Percentiles rank a stretch among this genome's conserved stretches.
phyloP scores from a whole-genome alignment of 2,888 invertebrate genomes.

The Lepeophtheirus nordmannii region DNA sequence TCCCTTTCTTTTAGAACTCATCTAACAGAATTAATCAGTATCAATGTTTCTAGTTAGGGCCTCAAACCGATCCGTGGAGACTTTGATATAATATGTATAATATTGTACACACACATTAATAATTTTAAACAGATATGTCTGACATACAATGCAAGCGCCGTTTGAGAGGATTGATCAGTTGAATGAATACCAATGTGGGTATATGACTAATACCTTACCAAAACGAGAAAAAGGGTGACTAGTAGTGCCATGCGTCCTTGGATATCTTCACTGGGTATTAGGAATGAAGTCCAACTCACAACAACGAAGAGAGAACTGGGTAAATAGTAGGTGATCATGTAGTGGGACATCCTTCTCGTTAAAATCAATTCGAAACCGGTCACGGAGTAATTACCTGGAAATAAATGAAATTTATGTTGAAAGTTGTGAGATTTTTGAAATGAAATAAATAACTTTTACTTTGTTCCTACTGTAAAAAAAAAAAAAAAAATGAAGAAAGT shows the following conservation, averaged over 20 bases:
- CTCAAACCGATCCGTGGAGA: too few relatives aligned
- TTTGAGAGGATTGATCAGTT: too few relatives aligned
- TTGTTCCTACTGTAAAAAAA: not conserved
- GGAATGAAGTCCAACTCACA: slow-evolving; percentile 22
- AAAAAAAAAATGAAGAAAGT: not conserved
- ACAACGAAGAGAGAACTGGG: slow-evolving; percentile 21
- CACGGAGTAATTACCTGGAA: slow-evolving; percentile 16
- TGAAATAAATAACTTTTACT: too few relatives aligned
- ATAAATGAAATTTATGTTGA: not conserved
- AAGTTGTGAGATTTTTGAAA: not conserved
- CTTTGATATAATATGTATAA: too few relatives aligned
- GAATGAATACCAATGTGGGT: too few relatives aligned
- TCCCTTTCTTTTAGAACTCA: too few relatives aligned
- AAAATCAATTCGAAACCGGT: slow-evolving; percentile 20
- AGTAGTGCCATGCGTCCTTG: slow-evolving; percentile 21
- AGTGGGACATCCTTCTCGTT: slow-evolving; percentile 20
- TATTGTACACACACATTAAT: too few relatives aligned
- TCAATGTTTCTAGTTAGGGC: too few relatives aligned
- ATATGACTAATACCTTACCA: slow-evolving; percentile 5
- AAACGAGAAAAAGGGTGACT: slow-evolving; percentile 20
- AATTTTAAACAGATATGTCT: too few relatives aligned
- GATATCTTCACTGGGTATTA: slow-evolving; percentile 22
- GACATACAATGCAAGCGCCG: too few relatives aligned
- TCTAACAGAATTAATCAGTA: too few relatives aligned
- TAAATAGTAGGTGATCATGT: slow-evolving; percentile 23